A percentile compares a stretch with the other conserved stretches of the same genome.
These are phyloP conservation scores for Megaceryle maxima DNA, from an alignment of 2,113 vertebrate species.

Conservation along the genomic window DNA sequence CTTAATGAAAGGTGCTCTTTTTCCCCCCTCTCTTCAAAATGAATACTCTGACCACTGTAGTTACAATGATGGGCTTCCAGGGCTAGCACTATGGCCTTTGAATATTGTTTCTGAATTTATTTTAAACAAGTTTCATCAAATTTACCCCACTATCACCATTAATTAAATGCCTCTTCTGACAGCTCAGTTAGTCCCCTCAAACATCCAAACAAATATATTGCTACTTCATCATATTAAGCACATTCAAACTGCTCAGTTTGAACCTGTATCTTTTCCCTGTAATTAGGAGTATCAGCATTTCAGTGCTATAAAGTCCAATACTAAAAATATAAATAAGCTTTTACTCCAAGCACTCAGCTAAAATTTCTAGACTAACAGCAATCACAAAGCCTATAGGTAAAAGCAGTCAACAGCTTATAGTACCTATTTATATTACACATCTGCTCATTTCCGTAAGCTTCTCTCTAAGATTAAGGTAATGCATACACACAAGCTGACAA, in stretches of 20 bases:
- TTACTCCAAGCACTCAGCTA: background rate
- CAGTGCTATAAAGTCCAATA: background rate
- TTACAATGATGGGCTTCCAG: background rate
- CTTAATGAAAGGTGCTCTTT: background rate
- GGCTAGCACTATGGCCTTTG: background rate
- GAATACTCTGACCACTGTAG: background rate
- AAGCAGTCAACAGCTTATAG: background rate
- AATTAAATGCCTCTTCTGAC: background rate
- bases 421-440: rapidly evolving
- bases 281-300: background rate
- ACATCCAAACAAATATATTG: background rate
- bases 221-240: background rate
- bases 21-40: background rate
- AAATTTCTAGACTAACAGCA: background rate
- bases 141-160: background rate
- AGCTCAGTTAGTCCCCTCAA: background rate
- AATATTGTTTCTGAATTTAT: background rate
- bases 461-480: background rate
- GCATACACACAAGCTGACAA: background rate
- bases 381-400: background rate
- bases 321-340: background rate
- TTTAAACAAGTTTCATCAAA: background rate
- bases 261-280: background rate
- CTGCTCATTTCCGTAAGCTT: background rate
- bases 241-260: background rate